These are phyloP conservation scores for Idris sp. DNA, from an alignment of 1,140 invertebrate genomes.

Conservation along the genomic window DNA sequence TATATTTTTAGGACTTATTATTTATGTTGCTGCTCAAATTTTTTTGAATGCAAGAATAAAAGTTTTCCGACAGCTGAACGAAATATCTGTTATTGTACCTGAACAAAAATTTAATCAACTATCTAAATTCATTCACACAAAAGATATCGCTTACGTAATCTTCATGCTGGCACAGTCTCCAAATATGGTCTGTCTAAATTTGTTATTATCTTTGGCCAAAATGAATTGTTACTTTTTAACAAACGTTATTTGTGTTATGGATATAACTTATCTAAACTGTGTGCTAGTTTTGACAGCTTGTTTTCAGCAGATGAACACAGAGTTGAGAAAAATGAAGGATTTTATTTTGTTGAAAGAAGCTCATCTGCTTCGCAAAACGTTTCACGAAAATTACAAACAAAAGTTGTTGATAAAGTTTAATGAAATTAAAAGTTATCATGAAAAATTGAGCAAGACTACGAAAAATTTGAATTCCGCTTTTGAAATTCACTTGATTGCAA, in stretches of 20 bases:
- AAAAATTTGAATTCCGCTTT: constrained; percentile 49
- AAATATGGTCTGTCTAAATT: constrained; percentile 20
- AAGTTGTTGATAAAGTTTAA: constrained; percentile 30
- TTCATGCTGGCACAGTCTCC: constrained; percentile 33
- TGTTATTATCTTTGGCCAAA: constrained; percentile 11
- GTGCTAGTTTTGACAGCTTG: constrained; percentile 38
- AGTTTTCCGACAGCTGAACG: constrained; percentile 29
- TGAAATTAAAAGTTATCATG: constrained; percentile 40
- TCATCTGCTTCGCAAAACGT: constrained; percentile 41
- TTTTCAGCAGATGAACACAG: constrained; percentile 39
- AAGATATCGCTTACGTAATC: constrained; percentile 27
- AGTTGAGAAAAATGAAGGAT: constrained; percentile 33
- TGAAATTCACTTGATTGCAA: constrained; percentile 46
- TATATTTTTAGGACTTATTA: constrained; percentile 24
- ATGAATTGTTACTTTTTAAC: constrained; percentile 10
- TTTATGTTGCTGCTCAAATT: constrained; percentile 15
- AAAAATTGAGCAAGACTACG: constrained; percentile 27
- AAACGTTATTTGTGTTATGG: constrained; percentile 21
- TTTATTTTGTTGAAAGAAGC: constrained; percentile 25
- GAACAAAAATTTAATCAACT: constrained; percentile 20
- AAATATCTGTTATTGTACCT: constrained; percentile 39
- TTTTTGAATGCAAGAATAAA: constrained; percentile 23
- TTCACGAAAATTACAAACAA: constrained; percentile 45
- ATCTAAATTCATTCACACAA: constrained; percentile 24
- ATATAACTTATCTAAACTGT: constrained; percentile 41